Conservation (phyloP, 2,113 vertebrate genomes). For the Alexandromys fortis region DNA sequence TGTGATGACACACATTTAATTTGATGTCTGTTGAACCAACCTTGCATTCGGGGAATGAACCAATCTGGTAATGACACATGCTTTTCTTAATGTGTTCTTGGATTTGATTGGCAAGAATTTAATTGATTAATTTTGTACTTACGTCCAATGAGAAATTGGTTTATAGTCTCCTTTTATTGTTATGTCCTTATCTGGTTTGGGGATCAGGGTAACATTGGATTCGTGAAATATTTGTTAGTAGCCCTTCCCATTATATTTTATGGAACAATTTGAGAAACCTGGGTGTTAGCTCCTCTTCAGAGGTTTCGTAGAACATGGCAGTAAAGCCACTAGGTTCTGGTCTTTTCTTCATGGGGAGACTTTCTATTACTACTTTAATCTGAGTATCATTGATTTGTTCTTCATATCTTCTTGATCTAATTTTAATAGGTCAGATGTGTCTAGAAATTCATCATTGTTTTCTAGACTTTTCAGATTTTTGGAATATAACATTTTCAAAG, state of each 20-base stretch:
- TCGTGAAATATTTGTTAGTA: background rate
- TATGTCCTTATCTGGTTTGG: background rate
- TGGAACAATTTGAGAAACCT: background rate
- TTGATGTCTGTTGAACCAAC: background rate
- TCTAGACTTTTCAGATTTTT: background rate
- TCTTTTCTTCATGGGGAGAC: background rate
- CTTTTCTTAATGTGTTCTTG: background rate
- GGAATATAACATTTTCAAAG: background rate
- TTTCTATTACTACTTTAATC: background rate
- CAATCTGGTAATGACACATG: background rate
- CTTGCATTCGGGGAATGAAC: background rate
- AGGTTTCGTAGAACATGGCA: background rate
- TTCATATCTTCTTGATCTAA: background rate
- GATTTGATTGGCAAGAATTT: background rate
- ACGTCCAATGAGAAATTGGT: background rate
- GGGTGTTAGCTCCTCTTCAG: background rate
- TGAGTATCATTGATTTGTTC: background rate
- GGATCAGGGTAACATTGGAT: background rate
- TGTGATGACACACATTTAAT: background rate
- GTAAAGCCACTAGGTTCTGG: background rate
- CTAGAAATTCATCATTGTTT: background rate
- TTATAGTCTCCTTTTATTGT: background rate
- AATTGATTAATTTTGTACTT: background rate
- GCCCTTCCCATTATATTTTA: background rate
- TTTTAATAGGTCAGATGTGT: background rate